Evolutionary conservation across 2,888 invertebrate species (phyloP).

Genomic region (Aelia acuminata): DNA sequence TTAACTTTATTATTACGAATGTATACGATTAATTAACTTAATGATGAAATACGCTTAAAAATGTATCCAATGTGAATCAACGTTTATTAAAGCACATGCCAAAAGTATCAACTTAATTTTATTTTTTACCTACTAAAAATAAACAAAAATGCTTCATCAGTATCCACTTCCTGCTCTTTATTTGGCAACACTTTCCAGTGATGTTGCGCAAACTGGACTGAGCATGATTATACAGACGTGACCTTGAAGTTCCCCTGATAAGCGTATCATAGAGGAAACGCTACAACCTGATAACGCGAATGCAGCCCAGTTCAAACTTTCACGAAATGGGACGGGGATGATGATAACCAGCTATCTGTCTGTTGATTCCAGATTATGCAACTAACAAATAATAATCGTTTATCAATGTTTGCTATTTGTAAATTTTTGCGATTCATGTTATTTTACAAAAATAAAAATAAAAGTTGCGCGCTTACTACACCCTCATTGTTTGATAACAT

Average conservation of each 20-base stretch:
- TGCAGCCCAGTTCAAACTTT: conserved; percentile 32
- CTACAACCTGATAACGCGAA: conserved; percentile 18
- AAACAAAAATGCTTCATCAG: background rate
- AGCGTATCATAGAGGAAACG: conserved; percentile 12
- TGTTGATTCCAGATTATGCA: conserved; percentile 26
- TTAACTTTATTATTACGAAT: too few relatives aligned
- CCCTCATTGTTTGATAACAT: background rate
- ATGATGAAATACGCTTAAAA: too few relatives aligned
- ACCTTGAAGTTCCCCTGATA: conserved; percentile 10
- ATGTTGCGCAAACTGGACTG: conserved; percentile 7
- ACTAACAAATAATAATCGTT: conserved; percentile 4
- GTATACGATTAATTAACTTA: too few relatives aligned
- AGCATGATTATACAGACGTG: background rate
- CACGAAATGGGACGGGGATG: conserved; percentile 30
- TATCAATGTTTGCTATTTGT: background rate
- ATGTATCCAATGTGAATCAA: too few relatives aligned
- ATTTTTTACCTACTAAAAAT: too few relatives aligned
- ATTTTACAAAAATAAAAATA: background rate
- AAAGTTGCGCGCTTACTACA: background rate
- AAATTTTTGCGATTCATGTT: background rate
- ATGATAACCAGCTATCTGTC: background rate
- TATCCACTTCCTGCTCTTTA: background rate
- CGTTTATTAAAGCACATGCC: too few relatives aligned
- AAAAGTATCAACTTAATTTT: too few relatives aligned
- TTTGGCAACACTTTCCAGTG: background rate